Base-by-base conservation (phyloP, 2,888 invertebrate genomes). In the Drosophila macrothrix region DNA sequence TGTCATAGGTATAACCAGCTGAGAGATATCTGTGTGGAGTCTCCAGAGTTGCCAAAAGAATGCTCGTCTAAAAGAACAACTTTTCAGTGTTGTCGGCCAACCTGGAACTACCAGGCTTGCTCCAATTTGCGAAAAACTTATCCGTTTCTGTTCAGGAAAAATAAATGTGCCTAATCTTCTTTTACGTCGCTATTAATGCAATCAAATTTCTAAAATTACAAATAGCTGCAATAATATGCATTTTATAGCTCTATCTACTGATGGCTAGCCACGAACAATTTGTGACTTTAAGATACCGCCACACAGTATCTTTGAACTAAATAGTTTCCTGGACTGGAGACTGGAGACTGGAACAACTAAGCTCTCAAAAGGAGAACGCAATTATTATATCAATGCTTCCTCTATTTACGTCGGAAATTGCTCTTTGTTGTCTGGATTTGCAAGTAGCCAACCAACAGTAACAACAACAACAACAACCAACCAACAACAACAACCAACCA, bases 401-500 rank as follows among this genome's bases (percentile, higher is more conserved):
- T 56, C 52, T 16, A 53, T 46, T 28, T 19, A 4, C 5, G 60
- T 52, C 41, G 54, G 50, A 59, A 59, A 62, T 55, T 3, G 62
- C 33, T 73, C 69, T 77, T 78, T 78, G 77, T 73, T 77, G 66
- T 73, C 77, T 77, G 63, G 53, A 56, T 54, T 43, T 58, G 37
- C 60, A 25, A 55, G 16, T 5, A 14, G 12, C 31, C 50, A 5
- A 10, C 39, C 39, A n/a, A 39, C 19, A 39, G 19, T 1, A 29
- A 1, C 29, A 31, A 9, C 31, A 31, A 9, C 31, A 31, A 9
- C 39, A 19, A 0, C 39, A n/a, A n/a, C n/a, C n/a, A n/a, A n/a
- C n/a, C n/a, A 19, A 19, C n/a, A 41, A n/a, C n/a, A 41, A n/a
- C 39, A 39, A n/a, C 19, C 33, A 33, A 31, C 3, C 3, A 29